Conservation (phyloP, 1,140 invertebrate species). For the Dendrolimus kikuchii region DNA sequence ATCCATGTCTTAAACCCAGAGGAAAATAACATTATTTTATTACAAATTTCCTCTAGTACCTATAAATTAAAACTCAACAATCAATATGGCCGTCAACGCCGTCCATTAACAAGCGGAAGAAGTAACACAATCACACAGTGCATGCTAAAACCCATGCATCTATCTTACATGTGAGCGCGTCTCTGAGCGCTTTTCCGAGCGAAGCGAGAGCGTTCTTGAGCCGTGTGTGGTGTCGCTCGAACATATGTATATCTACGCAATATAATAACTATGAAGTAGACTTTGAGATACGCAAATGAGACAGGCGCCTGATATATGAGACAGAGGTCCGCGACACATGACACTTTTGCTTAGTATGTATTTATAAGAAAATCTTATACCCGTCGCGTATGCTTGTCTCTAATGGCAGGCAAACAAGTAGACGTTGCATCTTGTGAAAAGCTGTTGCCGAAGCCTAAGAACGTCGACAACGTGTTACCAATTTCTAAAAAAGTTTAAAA, state of each 20-base stretch:
- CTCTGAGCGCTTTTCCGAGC: constrained; percentile 75
- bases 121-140: constrained; percentile 12
- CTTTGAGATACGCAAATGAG: neutral
- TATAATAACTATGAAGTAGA: constrained; percentile 2
- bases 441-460: no score
- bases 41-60: neutral
- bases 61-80: neutral
- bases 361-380: no score
- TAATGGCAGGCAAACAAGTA: no score
- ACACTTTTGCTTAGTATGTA: no score
- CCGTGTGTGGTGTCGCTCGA: constrained; percentile 69
- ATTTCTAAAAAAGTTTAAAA: no score
- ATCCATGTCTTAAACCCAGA: no score
- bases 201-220: constrained; percentile 72
- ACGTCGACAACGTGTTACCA: no score
- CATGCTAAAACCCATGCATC: constrained; percentile 15
- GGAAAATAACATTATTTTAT: no score
- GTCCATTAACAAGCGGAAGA: neutral
- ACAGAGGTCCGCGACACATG: no score
- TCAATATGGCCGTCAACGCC: neutral
- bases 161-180: constrained; percentile 76
- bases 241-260: constrained; percentile 72
- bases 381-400: no score
- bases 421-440: no score
- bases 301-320: no score